These are phyloP conservation scores for Oenanthe melanoleuca DNA, from an alignment of 2,113 vertebrate genomes.

Conservation along the genomic window DNA sequence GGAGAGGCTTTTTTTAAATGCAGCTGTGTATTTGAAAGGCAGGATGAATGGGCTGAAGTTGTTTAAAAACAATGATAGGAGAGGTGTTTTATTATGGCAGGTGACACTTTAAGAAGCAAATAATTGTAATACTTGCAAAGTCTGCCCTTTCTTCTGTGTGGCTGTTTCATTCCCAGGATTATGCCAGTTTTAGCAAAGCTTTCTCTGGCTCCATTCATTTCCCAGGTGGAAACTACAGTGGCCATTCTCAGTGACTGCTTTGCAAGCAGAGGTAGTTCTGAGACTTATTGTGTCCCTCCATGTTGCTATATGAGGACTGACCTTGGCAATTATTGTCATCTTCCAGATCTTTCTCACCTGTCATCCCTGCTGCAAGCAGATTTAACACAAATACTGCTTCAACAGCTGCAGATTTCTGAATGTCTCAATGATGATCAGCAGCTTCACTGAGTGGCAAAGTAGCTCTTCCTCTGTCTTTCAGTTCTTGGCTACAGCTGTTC, in stretches of 20 bases:
- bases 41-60: not conserved
- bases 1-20: not conserved
- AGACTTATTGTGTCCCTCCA: not conserved
- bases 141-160: not conserved
- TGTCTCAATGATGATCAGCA: not conserved
- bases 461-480: not conserved
- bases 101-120: not conserved
- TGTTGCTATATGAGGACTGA: not conserved
- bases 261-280: not conserved
- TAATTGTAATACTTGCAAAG: not conserved
- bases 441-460: not conserved
- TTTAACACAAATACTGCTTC: not conserved
- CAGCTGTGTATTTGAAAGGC: not conserved
- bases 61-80: not conserved
- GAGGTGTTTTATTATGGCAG: not conserved
- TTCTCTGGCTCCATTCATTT: not conserved
- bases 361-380: not conserved
- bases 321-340: not conserved
- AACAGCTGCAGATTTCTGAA: not conserved
- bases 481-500: not conserved
- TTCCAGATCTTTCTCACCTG: not conserved
- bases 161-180: not conserved
- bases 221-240: not conserved
- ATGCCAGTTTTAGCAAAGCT: not conserved
- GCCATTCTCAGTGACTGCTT: not conserved